Percentiles rank a stretch among this genome's conserved stretches.
These are phyloP conservation scores for Sakesphorus luctuosus DNA, from an alignment of 2,113 vertebrate genomes.

Conservation along the genomic window DNA sequence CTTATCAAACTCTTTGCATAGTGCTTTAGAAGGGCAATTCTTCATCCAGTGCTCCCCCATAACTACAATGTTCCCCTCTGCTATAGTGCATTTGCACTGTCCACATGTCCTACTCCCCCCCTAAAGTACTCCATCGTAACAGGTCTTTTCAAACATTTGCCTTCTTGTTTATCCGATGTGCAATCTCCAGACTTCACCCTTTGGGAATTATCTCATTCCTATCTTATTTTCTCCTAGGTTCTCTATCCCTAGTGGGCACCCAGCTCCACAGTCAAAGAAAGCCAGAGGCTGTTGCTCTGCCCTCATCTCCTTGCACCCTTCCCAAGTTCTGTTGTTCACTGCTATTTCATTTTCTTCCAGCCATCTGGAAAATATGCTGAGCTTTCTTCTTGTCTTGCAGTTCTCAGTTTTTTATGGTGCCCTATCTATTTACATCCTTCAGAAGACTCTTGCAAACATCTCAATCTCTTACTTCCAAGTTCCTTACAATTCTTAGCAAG, in stretches of 20 bases:
- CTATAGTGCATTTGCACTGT: accelerated
- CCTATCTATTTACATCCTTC: neutral
- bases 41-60: neutral
- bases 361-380: neutral
- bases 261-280: neutral
- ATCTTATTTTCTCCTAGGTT: neutral
- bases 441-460: neutral
- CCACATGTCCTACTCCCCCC: neutral
- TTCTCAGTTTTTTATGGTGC: neutral
- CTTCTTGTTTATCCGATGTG: neutral
- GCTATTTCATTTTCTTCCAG: neutral
- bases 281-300: neutral
- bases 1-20: neutral
- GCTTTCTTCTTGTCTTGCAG: neutral
- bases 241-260: no score
- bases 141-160: neutral
- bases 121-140: neutral
- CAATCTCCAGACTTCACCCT: neutral
- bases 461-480: neutral
- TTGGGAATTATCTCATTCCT: neutral
- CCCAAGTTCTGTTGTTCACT: neutral
- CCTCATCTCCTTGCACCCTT: neutral
- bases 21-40: neutral
- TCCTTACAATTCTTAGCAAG: neutral
- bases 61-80: neutral